Base-by-base conservation (phyloP, 2,797 vertebrate species). In the Myoxocephalus aenaeus region DNA sequence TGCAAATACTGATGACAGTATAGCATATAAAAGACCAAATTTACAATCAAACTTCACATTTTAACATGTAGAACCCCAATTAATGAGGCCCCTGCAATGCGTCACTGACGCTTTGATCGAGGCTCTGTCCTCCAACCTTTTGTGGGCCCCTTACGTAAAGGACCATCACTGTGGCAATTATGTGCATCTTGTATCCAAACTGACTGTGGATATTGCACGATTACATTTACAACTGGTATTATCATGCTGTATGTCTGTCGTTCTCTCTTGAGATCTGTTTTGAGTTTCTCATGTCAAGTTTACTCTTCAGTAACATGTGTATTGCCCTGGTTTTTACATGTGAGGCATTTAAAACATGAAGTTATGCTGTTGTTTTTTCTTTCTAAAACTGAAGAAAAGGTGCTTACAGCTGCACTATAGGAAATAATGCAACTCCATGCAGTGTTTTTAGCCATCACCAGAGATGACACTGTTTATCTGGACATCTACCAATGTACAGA, bases 231-330 rank as follows among this genome's bases (percentile, higher is more conserved):
- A 53, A 7, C 25, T 57, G 9, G 40, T 29, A 14, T 58, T 5
- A 46, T 6, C n/a, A 46, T 61, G 25, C 25, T 44, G 53, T 17
- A 27, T 2, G 1, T 22, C 5, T 29, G 5, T 42, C 13, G 6
- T 22, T 6, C 27, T 65, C 34, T 18, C n/a, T 63, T 63, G 7
- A 75, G 20, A n/a, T 59, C 38, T 34, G 22, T 59, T 46, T 32
- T 48, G 5, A 77, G 25, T 22, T 46, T 42, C 57, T 75, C n/a
- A 74, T 25, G 3, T 42, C 11, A 69, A 50, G 32, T 57, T 25
- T 18, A 56, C 17, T 17, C n/a, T 25, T 6, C 11, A 57, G 2
- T 50, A 40, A 58, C 29, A 62, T 36, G 2, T 12, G 11, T 1
- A 9, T 42, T 61, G 14, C 34, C 22, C 57, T 51, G 7, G 10